phyloP scores from a whole-genome alignment of 2,888 invertebrate species.

The Archips crataeganus region DNA sequence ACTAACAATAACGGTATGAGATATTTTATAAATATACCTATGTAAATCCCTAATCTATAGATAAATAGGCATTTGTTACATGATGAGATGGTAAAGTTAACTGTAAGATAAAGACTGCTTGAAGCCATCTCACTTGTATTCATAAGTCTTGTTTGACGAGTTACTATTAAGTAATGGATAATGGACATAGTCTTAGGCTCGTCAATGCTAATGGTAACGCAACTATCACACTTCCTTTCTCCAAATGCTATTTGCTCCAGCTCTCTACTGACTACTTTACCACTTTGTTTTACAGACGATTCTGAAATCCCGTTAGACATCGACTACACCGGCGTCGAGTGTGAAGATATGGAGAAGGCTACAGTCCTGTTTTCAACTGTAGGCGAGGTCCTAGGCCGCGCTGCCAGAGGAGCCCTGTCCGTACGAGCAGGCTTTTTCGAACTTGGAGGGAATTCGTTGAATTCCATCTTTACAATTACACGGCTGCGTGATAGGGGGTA shows the following conservation, averaged over 20 bases:
- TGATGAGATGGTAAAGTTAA: too few relatives aligned
- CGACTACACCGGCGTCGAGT: slow-evolving; percentile 88
- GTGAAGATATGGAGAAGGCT: slow-evolving; percentile 87
- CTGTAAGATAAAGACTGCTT: too few relatives aligned
- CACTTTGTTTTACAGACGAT: slow-evolving; percentile 69
- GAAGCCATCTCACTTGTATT: too few relatives aligned
- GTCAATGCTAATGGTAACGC: too few relatives aligned
- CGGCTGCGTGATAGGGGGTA: slow-evolving; percentile 91
- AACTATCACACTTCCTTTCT: too few relatives aligned
- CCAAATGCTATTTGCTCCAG: background rate
- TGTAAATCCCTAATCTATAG: too few relatives aligned
- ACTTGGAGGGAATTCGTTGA: slow-evolving; percentile 94
- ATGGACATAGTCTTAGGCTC: too few relatives aligned
- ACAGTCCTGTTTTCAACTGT: slow-evolving; percentile 91
- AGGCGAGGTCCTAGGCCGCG: slow-evolving; percentile 89
- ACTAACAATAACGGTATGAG: slow-evolving; percentile 88
- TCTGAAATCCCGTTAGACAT: slow-evolving; percentile 86
- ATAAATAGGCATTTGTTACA: too few relatives aligned
- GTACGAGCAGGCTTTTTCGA: slow-evolving; percentile 92
- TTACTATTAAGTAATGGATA: background rate
- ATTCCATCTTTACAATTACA: slow-evolving; percentile 93
- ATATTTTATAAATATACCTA: background rate
- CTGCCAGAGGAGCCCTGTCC: slow-evolving; percentile 86
- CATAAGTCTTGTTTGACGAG: background rate
- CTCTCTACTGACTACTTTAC: background rate